These are phyloP conservation scores for Macrocentrus cingulum DNA, from an alignment of 1,140 invertebrate species.

Conservation along the genomic window DNA sequence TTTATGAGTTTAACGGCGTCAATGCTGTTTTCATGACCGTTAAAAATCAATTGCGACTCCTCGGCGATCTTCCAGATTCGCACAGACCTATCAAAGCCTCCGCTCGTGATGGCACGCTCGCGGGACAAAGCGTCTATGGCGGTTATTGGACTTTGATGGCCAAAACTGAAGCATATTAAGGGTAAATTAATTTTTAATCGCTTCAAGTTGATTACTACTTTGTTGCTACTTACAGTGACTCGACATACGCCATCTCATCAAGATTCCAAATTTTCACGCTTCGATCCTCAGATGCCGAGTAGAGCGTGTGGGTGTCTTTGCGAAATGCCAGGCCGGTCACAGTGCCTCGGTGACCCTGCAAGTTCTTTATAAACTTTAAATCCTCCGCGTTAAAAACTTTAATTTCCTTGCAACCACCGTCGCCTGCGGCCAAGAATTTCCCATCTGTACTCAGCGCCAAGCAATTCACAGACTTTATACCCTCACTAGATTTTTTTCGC, in stretches of 20 bases:
- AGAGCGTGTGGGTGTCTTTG: conserved; percentile 84
- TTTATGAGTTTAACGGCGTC: conserved; percentile 89
- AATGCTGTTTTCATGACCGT: conserved; percentile 77
- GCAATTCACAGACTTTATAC: conserved; percentile 61
- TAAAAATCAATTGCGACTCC: conserved; percentile 94
- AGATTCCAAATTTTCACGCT: conserved; percentile 92
- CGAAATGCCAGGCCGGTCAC: conserved; percentile 85
- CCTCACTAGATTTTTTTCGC: conserved; percentile 53
- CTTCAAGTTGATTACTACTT: too few species aligned
- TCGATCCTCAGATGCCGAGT: conserved; percentile 80
- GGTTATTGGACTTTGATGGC: conserved; percentile 86
- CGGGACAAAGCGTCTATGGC: conserved; percentile 83
- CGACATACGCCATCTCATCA: conserved; percentile 93
- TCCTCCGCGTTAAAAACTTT: conserved; percentile 82
- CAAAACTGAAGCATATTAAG: conserved; percentile 65
- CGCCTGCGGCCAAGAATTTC: conserved; percentile 79
- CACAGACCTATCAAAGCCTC: conserved; percentile 82
- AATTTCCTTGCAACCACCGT: conserved; percentile 70
- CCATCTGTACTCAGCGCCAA: conserved; percentile 82
- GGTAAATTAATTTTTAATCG: conserved; percentile 14
- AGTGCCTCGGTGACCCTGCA: conserved; percentile 75
- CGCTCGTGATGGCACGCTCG: conserved; percentile 86
- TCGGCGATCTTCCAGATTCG: conserved; percentile 95
- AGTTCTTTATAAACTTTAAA: conserved; percentile 77
- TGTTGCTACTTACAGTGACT: conserved; percentile 75